Base-by-base conservation (phyloP, 2,888 invertebrate genomes). In the Diachrysia chrysitis region DNA sequence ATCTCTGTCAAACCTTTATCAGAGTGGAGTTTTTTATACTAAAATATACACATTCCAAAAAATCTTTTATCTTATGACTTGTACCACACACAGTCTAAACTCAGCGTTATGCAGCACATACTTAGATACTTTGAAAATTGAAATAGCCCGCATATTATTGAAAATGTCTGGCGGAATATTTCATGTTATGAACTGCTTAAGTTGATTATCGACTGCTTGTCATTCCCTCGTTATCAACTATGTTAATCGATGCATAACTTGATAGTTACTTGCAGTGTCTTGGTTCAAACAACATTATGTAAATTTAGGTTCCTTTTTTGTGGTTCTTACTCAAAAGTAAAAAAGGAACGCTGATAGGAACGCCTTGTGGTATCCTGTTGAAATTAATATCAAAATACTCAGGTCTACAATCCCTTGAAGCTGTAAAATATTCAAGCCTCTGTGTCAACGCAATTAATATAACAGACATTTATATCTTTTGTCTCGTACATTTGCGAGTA, bases 71-170 rank as follows among this genome's bases (percentile, higher is more conserved):
- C 29, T 66, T 37, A 16, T 55, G n/a, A 64, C 73, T 82, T 72
- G 35, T 0, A 12, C 69, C 71, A 19, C n/a, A 65, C 51, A 12
- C 58, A 66, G 53, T 61, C 58, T 81, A 71, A 73, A 73, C 65
- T 60, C 65, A 66, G 54, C 29, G 66, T 66, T 73, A 69, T 78
- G 73, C 64, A 17, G 60, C 66, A 61, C 60, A 73, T 42, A 60
- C 68, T 70, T 21, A 63, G 69, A 79, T 76, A 81, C 71, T 80
- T 69, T 63, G 69, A 56, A 71, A 76, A 80, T 79, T 80, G 71
- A 37, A 79, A 81, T 76, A 76, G 59, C 77, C 66, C 32, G 68
- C 77, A 76, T 79, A 59, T 61, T 79, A 71, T 73, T 71, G 69
- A 81, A 71, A 78, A 72, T 57, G 62, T 53, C 57, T 56, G 61